Conservation (phyloP, 30 jellyfish, hydroid and myxozoan genomes). For the Turritopsis rubra region DNA sequence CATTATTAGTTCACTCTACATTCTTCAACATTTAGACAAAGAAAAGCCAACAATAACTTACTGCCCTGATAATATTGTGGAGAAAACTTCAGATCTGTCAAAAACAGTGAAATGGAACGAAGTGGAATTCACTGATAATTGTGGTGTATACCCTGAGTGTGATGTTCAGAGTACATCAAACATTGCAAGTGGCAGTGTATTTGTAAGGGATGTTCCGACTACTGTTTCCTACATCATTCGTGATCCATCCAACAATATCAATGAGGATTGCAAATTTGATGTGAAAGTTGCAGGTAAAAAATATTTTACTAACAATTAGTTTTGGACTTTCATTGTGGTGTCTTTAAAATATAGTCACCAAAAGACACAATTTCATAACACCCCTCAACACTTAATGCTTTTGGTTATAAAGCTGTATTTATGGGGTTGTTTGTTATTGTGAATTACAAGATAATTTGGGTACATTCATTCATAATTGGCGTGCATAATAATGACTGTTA, state of each 20-base stretch:
- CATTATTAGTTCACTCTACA: not conserved
- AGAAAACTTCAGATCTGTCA: constrained; percentile 28
- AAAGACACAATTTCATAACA: too few relatives aligned
- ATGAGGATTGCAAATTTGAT: constrained; percentile 61
- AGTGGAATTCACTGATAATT: constrained; percentile 53
- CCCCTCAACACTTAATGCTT: too few relatives aligned
- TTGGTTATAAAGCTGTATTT: too few relatives aligned
- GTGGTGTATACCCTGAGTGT: constrained; percentile 69
- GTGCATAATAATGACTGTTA: too few relatives aligned
- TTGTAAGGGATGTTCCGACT: constrained; percentile 5
- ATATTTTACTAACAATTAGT: too few relatives aligned
- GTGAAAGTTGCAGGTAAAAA: constrained; percentile 56
- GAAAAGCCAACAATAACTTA: constrained; percentile 46
- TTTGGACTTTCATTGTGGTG: too few relatives aligned
- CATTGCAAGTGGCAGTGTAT: constrained; percentile 24
- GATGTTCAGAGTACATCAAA: constrained; percentile 25
- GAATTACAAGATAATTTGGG: too few relatives aligned
- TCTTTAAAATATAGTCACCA: too few relatives aligned
- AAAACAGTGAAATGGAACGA: constrained; percentile 56
- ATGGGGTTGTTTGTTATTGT: too few relatives aligned
- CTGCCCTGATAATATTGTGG: constrained; percentile 56
- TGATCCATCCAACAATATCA: constrained; percentile 71
- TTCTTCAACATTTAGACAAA: constrained; percentile 15
- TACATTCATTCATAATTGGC: too few relatives aligned
- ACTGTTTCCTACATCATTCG: constrained; percentile 50